Evolutionary conservation across 2,888 invertebrate genomes (phyloP).

Genomic region (Bellardia pandia): DNA sequence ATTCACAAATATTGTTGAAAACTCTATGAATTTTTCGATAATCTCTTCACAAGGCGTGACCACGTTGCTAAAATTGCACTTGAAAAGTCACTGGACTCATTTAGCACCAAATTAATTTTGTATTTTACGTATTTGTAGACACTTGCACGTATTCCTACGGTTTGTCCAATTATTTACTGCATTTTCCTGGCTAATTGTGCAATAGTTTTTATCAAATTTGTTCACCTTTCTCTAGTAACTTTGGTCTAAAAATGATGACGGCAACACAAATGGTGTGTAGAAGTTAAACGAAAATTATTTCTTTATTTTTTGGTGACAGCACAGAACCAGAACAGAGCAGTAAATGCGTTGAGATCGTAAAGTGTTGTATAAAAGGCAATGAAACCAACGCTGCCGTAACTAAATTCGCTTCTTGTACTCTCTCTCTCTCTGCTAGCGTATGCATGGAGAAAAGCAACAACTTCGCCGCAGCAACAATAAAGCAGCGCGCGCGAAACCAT

Average conservation of each 20-base stretch:
- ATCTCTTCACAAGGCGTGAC: conserved; percentile 71
- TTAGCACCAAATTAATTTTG: conserved; percentile 45
- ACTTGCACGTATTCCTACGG: conserved; percentile 56
- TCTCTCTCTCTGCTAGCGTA: conserved; percentile 54
- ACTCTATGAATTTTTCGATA: conserved; percentile 26
- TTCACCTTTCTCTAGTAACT: conserved; percentile 58
- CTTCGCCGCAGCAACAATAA: conserved; percentile 67
- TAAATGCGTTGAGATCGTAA: conserved; percentile 72
- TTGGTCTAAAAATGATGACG: conserved; percentile 72
- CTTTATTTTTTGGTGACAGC: conserved; percentile 68
- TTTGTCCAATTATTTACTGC: conserved; percentile 52
- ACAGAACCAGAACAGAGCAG: conserved; percentile 74
- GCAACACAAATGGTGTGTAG: conserved; percentile 70
- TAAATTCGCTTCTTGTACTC: conserved; percentile 56
- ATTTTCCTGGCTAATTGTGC: conserved; percentile 54
- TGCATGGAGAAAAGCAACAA: conserved; percentile 61
- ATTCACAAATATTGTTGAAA: conserved; percentile 35
- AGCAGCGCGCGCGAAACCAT: conserved; percentile 70
- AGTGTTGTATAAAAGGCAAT: conserved; percentile 58
- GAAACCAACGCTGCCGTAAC: conserved; percentile 55
- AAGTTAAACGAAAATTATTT: conserved; percentile 66
- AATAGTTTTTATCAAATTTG: conserved; percentile 52
- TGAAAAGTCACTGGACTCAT: conserved; percentile 41
- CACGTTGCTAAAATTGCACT: conserved; percentile 72
- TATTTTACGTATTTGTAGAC: conserved; percentile 15